A percentile compares a stretch with the other conserved stretches of the same genome.
phyloP scores from a whole-genome alignment of 2,797 vertebrate genomes.

The Odontamblyopus lacepedii region DNA sequence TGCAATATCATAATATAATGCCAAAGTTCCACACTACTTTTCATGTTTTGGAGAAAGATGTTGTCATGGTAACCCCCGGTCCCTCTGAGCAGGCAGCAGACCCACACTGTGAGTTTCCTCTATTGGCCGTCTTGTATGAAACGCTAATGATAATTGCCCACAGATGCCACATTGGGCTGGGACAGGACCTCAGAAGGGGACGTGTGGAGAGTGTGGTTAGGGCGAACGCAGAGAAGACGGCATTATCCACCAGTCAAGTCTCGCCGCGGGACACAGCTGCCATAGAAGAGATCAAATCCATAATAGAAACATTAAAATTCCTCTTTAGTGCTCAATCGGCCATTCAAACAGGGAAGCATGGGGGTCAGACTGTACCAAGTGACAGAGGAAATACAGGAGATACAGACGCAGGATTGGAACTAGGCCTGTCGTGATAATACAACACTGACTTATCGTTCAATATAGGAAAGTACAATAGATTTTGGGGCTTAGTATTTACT shows the following conservation, averaged over 20 bases:
- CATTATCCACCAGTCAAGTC: slow-evolving; percentile 45
- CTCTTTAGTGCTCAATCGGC: slow-evolving; percentile 21
- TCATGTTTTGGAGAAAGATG: not conserved
- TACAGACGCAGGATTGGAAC: too few species aligned
- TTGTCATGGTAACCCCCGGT: slow-evolving; percentile 22
- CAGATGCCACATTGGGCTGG: slow-evolving; percentile 68
- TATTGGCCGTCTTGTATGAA: slow-evolving; percentile 72
- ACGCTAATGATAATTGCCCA: slow-evolving; percentile 69
- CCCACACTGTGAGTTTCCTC: slow-evolving; percentile 73
- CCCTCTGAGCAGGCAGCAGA: slow-evolving; percentile 34
- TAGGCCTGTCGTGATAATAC: too few species aligned
- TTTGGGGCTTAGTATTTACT: too few species aligned
- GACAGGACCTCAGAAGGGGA: slow-evolving; percentile 49
- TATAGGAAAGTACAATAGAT: too few species aligned
- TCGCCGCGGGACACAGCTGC: slow-evolving; percentile 41
- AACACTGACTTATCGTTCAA: too few species aligned
- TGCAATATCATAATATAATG: not conserved
- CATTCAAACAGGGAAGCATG: slow-evolving; percentile 21
- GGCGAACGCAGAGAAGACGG: slow-evolving; percentile 47
- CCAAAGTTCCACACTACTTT: not conserved
- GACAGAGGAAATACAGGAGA: too few species aligned
- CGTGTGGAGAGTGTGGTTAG: slow-evolving; percentile 12
- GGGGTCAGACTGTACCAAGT: not conserved
- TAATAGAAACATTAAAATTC: slow-evolving; percentile 49
- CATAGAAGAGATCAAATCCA: slow-evolving; percentile 13